Conservation (phyloP, 1,140 invertebrate species). For the Saxidomus purpurata region DNA sequence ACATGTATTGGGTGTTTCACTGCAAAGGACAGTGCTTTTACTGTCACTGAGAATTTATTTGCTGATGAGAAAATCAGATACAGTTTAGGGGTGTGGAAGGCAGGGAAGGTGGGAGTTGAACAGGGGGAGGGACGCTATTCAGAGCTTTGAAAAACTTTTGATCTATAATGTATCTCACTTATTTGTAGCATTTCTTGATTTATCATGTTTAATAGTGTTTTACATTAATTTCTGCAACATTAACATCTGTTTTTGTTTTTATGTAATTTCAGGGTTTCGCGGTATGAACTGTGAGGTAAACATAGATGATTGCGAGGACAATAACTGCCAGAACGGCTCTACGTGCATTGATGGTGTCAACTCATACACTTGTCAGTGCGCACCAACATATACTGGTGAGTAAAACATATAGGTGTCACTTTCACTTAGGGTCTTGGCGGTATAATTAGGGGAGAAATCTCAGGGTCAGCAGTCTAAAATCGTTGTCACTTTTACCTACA, state of each 20-base stretch:
- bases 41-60: neutral
- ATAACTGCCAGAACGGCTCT: slow-evolving; percentile 79
- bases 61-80: neutral
- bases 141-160: no score
- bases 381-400: slow-evolving; percentile 77
- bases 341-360: slow-evolving; percentile 81
- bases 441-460: no score
- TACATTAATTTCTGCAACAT: no score
- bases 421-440: no score
- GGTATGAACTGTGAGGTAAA: slow-evolving; percentile 76
- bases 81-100: neutral
- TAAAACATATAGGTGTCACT: no score
- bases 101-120: no score
- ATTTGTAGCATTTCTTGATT: no score
- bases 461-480: slow-evolving; percentile 81
- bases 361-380: slow-evolving; percentile 80
- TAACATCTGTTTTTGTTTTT: no score
- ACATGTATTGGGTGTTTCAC: neutral
- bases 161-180: no score
- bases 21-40: neutral
- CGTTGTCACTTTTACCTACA: slow-evolving; percentile 74
- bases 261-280: slow-evolving; percentile 76
- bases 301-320: slow-evolving; percentile 87
- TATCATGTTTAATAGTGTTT: no score
- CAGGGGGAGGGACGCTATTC: no score